Base-by-base conservation (phyloP, 2,113 vertebrate genomes). In the Cyanoderma ruficeps region DNA sequence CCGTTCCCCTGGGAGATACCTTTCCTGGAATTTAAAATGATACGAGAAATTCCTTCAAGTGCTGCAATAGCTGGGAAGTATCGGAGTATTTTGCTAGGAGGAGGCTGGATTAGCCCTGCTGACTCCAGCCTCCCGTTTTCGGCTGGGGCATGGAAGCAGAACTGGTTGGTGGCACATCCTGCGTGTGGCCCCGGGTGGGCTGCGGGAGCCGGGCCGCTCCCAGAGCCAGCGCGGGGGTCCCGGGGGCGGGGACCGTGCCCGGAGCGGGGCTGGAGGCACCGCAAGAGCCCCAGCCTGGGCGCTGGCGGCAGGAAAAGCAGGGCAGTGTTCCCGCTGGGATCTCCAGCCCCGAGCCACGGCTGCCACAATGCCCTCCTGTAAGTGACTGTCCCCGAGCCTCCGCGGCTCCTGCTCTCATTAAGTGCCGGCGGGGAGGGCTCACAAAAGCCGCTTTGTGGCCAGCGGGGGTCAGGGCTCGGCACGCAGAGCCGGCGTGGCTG, bases 11-110 rank as follows among this genome's bases (percentile, higher is more conserved):
- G 97, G 87, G 96, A 97, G 89, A 94, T 81, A 95, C 96, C 96
- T 97, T 98, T 98, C 98, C 97, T 97, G 97, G 97, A 98, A 98
- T 97, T 96, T 97, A 94, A 97, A 96, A 95, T 49, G 71, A 82
- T 91, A 95, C n/a, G 72, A 89, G 60, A 68, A 90, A 47, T 24
- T 76, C 77, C 75, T 93, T 85, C 90, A 60, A 94, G 59, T 2
- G 0, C 88, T 3, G 8, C 57, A 56, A 90, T 33, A 90, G 89
- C 90, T 89, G 93, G 92, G 92, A 92, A 92, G 78, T 8, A 46
- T 31, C 35, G 35, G 42, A 93, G 82, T 2, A 16, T 61, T 70
- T 87, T 68, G 82, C 76, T 25, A 33, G 55, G 52, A 31, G 56
- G 79, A 60, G 63, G 59, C 50, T 86, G 75, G 67, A 4, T 65